Base-by-base conservation (phyloP, 1,140 invertebrate genomes). In the Atta colombica region DNA sequence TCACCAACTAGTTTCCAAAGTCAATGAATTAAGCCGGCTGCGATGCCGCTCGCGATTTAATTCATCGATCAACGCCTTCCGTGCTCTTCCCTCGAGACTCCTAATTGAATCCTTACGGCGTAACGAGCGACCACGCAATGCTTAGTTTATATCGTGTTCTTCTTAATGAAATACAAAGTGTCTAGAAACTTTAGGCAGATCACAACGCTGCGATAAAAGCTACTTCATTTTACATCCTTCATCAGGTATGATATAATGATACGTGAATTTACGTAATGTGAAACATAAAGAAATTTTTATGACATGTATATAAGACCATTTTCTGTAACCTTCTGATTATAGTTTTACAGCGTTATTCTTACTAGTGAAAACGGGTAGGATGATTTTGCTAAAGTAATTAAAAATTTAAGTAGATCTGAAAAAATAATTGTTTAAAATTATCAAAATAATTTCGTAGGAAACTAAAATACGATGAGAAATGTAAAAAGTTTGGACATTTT, bases 1-100 rank as follows among this genome's bases (percentile, higher is more conserved):
- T 85, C 58, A 51, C 69, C 65, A 84, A 87, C 78, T 87, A 84
- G 86, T 87, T 87, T 87, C 68, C 80, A 61, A 87, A 87, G 86
- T 85, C 86, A 84, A 87, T 87, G 86, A 87, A 87, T 87, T 87
- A 84, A 87, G 60, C 80, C 55, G 55, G 39, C 69, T 53, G 80
- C 80, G 80, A 82, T 82, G 68, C 68, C 80, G 68, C 55, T 84
- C 55, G 80, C 80, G 80, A 84, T 84, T 84, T 84, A 84, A 84
- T 84, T 87, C 80, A 85, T 85, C 86, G 86, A 72, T 78, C 81
- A 84, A 87, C 65, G 66, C 85, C 85, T 86, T 75, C 55, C 69
- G 28, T 51, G 58, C 63, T 82, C 53, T 68, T 84, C 65, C 35
- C 63, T n/a, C n/a, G 69, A 87, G 85, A 72, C 69, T 84, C 69